phyloP scores from a whole-genome alignment of 2,113 vertebrate genomes.

The Azemiops feae region DNA sequence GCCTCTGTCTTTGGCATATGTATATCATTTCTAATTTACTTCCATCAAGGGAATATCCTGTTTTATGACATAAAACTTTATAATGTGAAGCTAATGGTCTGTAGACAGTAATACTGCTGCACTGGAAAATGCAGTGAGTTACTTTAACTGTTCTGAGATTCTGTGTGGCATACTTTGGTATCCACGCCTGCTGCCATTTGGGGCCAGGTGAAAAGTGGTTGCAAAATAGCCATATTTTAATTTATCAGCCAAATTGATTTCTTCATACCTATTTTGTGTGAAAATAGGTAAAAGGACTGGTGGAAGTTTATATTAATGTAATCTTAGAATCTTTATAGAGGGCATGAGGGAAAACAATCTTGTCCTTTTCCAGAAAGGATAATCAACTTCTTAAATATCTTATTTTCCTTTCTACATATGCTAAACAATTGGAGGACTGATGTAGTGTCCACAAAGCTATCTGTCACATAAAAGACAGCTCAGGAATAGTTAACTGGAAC shows the following conservation, averaged over 20 bases:
- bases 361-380: not conserved
- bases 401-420: not conserved
- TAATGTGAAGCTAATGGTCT: slow-evolving; percentile 49
- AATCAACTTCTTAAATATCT: not conserved
- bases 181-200: no score
- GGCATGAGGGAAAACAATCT: not conserved
- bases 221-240: not conserved
- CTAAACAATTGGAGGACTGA: not conserved
- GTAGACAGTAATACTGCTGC: slow-evolving; percentile 5
- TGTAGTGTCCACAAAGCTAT: not conserved
- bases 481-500: not conserved
- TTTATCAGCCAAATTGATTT: not conserved
- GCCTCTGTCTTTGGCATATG: not conserved
- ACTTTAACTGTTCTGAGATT: not conserved
- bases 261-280: not conserved
- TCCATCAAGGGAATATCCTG: not conserved
- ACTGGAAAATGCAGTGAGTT: not conserved
- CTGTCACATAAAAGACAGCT: not conserved
- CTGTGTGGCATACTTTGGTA: not conserved
- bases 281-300: not conserved
- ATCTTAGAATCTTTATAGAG: not conserved
- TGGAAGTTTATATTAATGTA: not conserved
- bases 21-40: not conserved
- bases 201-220: not conserved
- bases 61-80: slow-evolving; percentile 24